Evolutionary conservation across 2,888 invertebrate species (phyloP).

Genomic region (Amphipoea oculea): DNA sequence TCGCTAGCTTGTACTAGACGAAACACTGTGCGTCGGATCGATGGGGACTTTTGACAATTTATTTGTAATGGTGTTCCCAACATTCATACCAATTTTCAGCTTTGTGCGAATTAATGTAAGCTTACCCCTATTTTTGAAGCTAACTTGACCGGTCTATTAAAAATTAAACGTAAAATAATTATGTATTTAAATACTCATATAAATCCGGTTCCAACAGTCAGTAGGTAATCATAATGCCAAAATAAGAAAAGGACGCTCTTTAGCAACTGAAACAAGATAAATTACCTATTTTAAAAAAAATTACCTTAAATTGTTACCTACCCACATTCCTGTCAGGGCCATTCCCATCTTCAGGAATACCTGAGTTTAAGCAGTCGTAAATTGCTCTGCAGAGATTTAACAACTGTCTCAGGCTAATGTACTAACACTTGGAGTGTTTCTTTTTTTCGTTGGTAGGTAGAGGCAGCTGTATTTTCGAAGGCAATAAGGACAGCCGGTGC

Average conservation of each 20-base stretch:
- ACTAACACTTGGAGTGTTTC: constrained; percentile 34
- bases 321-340: background rate
- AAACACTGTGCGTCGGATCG: too few species aligned
- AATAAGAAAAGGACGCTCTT: background rate
- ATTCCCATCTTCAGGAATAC: constrained; percentile 10
- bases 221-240: background rate
- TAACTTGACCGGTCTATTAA: too few species aligned
- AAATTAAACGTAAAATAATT: constrained; percentile 2
- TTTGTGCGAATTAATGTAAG: too few species aligned
- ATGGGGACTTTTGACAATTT: too few species aligned
- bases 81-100: too few species aligned
- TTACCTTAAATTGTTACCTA: background rate
- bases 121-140: too few species aligned
- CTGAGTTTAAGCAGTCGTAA: constrained; percentile 4
- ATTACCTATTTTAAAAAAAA: background rate
- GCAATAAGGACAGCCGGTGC: constrained; percentile 74
- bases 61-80: too few species aligned
- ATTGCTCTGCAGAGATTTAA: constrained; percentile 45
- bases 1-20: too few species aligned
- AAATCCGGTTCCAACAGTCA: background rate
- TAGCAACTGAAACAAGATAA: background rate
- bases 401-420: constrained; percentile 38
- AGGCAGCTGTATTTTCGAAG: constrained; percentile 78
- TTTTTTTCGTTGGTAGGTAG: constrained; percentile 48
- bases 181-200: background rate